These are phyloP conservation scores for Sarcophaga subvicina DNA, from an alignment of 2,888 invertebrate species.

Conservation along the genomic window DNA sequence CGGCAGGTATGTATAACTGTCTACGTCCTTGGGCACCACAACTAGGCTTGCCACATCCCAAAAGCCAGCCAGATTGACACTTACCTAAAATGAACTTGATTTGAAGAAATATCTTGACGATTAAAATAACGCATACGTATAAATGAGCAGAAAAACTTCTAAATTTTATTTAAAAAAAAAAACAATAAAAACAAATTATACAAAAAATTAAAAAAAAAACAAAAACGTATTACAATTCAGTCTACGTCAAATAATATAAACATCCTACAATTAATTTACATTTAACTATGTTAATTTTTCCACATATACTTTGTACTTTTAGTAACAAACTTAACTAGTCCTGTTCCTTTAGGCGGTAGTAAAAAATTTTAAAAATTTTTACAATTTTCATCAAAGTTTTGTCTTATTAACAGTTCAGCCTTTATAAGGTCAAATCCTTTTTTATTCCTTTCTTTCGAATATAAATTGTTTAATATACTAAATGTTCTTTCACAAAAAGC, in stretches of 20 bases:
- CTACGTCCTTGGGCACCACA: too few relatives aligned
- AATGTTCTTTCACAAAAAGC: too few relatives aligned
- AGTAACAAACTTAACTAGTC: slow-evolving; percentile 12
- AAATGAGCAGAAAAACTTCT: background rate
- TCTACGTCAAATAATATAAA: slow-evolving; percentile 2
- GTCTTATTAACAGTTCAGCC: slow-evolving; percentile 40
- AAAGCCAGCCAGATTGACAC: background rate
- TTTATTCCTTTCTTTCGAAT: slow-evolving; percentile 41
- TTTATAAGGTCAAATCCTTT: slow-evolving; percentile 48
- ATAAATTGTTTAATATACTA: too few relatives aligned
- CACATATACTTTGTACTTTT: slow-evolving; percentile 38
- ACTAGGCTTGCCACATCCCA: background rate
- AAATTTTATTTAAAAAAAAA: background rate
- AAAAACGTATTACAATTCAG: slow-evolving; percentile 1
- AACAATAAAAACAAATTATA: too few relatives aligned
- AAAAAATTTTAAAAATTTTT: slow-evolving; percentile 34
- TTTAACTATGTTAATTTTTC: slow-evolving; percentile 10
- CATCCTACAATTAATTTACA: background rate
- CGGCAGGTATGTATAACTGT: too few relatives aligned
- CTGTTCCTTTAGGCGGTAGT: slow-evolving; percentile 2
- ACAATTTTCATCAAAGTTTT: slow-evolving; percentile 48
- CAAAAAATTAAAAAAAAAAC: background rate
- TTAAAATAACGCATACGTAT: background rate
- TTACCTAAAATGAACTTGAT: background rate
- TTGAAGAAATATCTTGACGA: background rate